phyloP scores from a whole-genome alignment of 2,113 vertebrate genomes.

The Mormyrus lacerda region DNA sequence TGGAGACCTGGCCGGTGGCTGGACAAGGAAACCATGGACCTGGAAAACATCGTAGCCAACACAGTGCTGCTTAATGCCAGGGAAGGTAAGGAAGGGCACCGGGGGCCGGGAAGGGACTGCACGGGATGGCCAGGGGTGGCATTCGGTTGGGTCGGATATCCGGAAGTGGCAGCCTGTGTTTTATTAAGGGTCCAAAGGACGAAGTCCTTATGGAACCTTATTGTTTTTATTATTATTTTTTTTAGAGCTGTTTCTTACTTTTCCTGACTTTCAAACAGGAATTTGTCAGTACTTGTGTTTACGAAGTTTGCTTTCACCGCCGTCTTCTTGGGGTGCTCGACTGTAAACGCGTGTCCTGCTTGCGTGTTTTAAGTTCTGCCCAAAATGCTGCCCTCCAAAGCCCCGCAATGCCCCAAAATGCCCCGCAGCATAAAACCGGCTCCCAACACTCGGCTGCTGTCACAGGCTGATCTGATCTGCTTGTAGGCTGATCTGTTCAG shows the following conservation, averaged over 20 bases:
- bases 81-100: background rate
- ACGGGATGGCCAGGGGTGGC: background rate
- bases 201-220: no score
- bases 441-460: background rate
- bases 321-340: background rate
- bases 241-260: background rate
- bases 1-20: background rate
- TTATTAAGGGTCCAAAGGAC: no score
- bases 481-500: background rate
- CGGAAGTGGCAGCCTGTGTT: background rate
- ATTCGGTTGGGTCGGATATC: background rate
- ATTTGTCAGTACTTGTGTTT: background rate
- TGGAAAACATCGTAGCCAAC: slow-evolving; percentile 21
- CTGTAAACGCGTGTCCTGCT: background rate
- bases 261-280: background rate
- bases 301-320: background rate
- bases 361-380: background rate
- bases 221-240: background rate
- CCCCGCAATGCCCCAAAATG: background rate
- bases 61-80: slow-evolving; percentile 13
- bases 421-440: background rate
- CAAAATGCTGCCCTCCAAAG: background rate
- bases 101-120: background rate
- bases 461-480: background rate
- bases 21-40: slow-evolving; percentile 7